Evolutionary conservation across 2,888 invertebrate genomes (phyloP).

Genomic region (Abrostola triplasia): DNA sequence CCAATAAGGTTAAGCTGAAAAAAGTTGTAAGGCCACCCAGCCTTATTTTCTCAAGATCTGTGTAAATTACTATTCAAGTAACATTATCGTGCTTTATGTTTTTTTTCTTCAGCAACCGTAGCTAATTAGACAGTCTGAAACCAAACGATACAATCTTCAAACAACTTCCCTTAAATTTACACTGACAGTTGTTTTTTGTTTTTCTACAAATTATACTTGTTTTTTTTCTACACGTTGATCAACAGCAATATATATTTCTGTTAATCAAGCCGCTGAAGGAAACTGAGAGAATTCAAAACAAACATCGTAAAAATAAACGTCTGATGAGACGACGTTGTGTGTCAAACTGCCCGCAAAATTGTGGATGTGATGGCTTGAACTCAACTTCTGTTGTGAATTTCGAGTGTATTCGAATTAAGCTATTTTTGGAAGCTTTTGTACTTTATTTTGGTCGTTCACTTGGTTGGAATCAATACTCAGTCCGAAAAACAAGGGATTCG

Average conservation of each 20-base stretch:
- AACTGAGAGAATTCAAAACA: slow-evolving; percentile 66
- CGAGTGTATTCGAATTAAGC: slow-evolving; percentile 39
- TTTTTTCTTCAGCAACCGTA: slow-evolving; percentile 45
- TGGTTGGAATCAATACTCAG: background rate
- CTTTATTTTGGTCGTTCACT: slow-evolving; percentile 29
- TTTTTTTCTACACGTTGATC: slow-evolving; percentile 43
- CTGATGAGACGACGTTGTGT: slow-evolving; percentile 52
- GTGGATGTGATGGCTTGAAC: slow-evolving; percentile 53
- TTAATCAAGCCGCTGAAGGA: slow-evolving; percentile 67
- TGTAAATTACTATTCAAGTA: background rate
- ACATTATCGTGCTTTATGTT: slow-evolving; percentile 46
- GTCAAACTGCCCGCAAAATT: slow-evolving; percentile 57
- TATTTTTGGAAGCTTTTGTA: slow-evolving; percentile 34
- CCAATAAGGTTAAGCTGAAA: too few relatives aligned
- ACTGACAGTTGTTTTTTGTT: slow-evolving; percentile 55
- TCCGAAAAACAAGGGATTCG: background rate
- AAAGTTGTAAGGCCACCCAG: too few relatives aligned
- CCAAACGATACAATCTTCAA: slow-evolving; percentile 50
- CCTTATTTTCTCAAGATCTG: background rate
- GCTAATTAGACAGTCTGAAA: slow-evolving; percentile 46
- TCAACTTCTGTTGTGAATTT: slow-evolving; percentile 51
- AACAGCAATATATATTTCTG: slow-evolving; percentile 55
- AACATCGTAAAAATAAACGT: slow-evolving; percentile 71
- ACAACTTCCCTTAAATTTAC: slow-evolving; percentile 54
- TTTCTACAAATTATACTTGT: slow-evolving; percentile 54